Percentiles rank a stretch among this genome's conserved stretches.
Conservation (phyloP, 2,888 invertebrate genomes). For the Heteromurus nitidus region DNA sequence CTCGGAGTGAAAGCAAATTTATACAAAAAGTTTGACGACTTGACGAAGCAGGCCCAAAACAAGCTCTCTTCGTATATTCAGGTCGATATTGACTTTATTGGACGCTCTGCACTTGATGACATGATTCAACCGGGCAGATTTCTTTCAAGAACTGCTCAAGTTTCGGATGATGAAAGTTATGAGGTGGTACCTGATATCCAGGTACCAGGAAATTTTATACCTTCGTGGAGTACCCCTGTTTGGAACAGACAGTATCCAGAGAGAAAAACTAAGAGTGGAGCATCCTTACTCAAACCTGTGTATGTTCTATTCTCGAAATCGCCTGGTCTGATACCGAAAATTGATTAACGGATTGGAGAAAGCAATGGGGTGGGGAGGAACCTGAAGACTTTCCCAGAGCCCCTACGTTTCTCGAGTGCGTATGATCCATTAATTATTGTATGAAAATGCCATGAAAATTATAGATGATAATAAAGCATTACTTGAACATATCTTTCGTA, state of each 20-base stretch:
- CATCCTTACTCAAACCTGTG: conserved; percentile 9
- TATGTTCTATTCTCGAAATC: conserved; percentile 10
- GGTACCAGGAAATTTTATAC: conserved; percentile 33
- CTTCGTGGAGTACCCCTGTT: background rate
- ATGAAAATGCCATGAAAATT: background rate
- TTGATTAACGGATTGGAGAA: too few species aligned
- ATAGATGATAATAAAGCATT: background rate
- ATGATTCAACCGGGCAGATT: conserved; percentile 35
- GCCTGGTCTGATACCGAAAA: too few species aligned
- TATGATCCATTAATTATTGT: background rate
- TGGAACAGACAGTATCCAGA: conserved; percentile 27
- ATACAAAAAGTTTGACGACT: conserved; percentile 49
- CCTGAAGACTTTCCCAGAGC: too few species aligned
- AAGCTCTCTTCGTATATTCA: conserved; percentile 38
- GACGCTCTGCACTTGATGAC: conserved; percentile 31
- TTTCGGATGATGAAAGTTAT: conserved; percentile 16
- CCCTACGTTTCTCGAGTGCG: background rate
- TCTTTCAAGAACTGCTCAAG: conserved; percentile 20
- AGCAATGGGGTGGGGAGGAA: too few species aligned
- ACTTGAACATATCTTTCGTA: background rate
- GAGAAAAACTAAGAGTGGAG: background rate
- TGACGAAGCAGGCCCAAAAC: conserved; percentile 47
- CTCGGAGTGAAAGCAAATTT: conserved; percentile 61
- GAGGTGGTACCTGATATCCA: conserved; percentile 10
- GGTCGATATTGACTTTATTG: conserved; percentile 46